Evolutionary conservation across 2,113 vertebrate genomes (phyloP).

Genomic region (Semnornis frantzii): DNA sequence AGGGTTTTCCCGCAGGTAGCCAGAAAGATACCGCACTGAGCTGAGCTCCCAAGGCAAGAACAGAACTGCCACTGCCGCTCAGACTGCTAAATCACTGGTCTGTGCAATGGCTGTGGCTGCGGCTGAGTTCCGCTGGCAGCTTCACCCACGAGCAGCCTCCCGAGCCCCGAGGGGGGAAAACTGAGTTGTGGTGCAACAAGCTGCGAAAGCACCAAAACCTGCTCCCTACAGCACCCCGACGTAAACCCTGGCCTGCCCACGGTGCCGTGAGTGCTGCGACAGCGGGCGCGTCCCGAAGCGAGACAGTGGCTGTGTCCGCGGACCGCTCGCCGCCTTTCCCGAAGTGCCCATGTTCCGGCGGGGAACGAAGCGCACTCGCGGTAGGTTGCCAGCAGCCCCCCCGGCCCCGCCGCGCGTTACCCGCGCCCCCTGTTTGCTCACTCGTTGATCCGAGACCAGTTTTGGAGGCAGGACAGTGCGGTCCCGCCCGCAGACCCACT

Average conservation of each 20-base stretch:
- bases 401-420: fast-evolving
- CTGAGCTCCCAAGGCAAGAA: not conserved
- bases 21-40: not conserved
- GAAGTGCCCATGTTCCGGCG: fast-evolving
- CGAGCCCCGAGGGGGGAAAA: not conserved
- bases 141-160: not conserved
- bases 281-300: fast-evolving
- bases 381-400: not conserved
- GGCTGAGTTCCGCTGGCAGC: not conserved
- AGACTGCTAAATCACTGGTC: fast-evolving
- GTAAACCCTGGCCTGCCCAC: fast-evolving
- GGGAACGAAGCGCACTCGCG: fast-evolving
- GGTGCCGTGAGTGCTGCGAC: fast-evolving
- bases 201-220: not conserved
- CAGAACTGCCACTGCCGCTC: fast-evolving
- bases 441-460: fast-evolving
- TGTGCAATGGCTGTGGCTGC: fast-evolving
- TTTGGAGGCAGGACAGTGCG: not conserved
- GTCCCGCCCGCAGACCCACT: not conserved
- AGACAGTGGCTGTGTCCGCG: fast-evolving
- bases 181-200: fast-evolving
- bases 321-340: fast-evolving
- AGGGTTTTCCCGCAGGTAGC: not conserved
- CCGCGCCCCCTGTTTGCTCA: fast-evolving
- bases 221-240: fast-evolving